Evolutionary conservation across 1,140 invertebrate species (phyloP), one percentile per base, ranked within the genome.

Genomic region (Aphaenogaster rudis): DNA sequence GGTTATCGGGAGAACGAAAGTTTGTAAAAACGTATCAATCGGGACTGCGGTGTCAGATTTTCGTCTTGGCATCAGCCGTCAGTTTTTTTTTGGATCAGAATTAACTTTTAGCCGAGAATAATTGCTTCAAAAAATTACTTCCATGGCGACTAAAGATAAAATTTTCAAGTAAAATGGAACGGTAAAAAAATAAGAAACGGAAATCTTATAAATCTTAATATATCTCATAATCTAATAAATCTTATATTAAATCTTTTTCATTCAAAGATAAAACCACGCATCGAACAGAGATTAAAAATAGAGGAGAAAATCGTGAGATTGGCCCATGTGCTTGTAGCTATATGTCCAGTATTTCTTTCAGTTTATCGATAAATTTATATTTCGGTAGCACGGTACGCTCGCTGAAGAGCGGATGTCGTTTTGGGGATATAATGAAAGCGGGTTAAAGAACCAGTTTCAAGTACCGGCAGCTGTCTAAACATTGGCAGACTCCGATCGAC

Each of bases 381-480:
- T 61, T 84, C 42, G 21, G 54, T 76, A 82, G 67, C 36, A 21
- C 13, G 15, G n/a, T 57, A 71, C 7, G 15, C 52, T 82, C 50
- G 72, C 42, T 57, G 59, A 76, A 67, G 67, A 69, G 61, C 79
- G 88, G 89, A 91, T 90, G 90, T 90, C 89, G 78, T 79, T 90
- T 88, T 76, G 86, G 71, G 39, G 57, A 86, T 84, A 80, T 57
- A 72, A 86, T 50, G 21, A n/a, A 81, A 90, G 59, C 77, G 71
- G 86, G 77, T 86, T 88, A 90, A 90, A 78, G 87, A 91, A 90
- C 89, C 86, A 90, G 89, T 90, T 86, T 91, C 87, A 80, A 91
- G 89, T 90, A 90, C 81, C 64, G 61, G 54, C 90, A 91, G 89
- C 91, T 92, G 90, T 92, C 87, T 90, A 92, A 93, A 93, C 89